A percentile compares a stretch with the other conserved stretches of the same genome.
These are phyloP conservation scores for Heliconius ismenius DNA, from an alignment of 2,888 invertebrate species.

Conservation along the genomic window DNA sequence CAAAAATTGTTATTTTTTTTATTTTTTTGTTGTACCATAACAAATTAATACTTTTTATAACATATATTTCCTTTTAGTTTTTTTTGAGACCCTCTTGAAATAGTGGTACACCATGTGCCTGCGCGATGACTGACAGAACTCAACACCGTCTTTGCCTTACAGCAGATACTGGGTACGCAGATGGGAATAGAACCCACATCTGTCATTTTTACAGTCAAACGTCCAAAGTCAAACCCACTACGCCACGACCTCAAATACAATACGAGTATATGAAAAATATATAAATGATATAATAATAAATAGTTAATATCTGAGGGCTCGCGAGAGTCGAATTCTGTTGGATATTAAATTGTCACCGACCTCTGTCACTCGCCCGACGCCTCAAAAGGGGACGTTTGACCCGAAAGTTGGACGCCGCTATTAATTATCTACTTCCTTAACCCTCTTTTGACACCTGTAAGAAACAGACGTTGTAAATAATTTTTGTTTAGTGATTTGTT, in stretches of 20 bases:
- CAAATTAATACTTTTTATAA: no score
- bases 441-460: constrained; percentile 71
- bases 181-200: background rate
- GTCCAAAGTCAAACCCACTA: no score
- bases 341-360: constrained; percentile 78
- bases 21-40: no score
- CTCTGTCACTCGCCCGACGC: constrained; percentile 52
- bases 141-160: background rate
- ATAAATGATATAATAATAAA: constrained; percentile 31
- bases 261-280: constrained; percentile 1
- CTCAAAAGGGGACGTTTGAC: constrained; percentile 76
- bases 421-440: constrained; percentile 76
- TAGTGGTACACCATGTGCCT: background rate
- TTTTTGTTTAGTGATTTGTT: background rate
- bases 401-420: constrained; percentile 76
- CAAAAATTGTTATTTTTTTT: background rate
- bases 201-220: background rate
- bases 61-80: no score
- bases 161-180: no score
- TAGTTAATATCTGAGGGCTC: constrained; percentile 30
- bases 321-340: constrained; percentile 48
- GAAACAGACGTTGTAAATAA: constrained; percentile 40
- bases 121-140: background rate
- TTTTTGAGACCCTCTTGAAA: no score
- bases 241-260: background rate